These are phyloP conservation scores for Thecocarcelia acutangulata DNA, from an alignment of 2,888 invertebrate species.

Conservation along the genomic window DNA sequence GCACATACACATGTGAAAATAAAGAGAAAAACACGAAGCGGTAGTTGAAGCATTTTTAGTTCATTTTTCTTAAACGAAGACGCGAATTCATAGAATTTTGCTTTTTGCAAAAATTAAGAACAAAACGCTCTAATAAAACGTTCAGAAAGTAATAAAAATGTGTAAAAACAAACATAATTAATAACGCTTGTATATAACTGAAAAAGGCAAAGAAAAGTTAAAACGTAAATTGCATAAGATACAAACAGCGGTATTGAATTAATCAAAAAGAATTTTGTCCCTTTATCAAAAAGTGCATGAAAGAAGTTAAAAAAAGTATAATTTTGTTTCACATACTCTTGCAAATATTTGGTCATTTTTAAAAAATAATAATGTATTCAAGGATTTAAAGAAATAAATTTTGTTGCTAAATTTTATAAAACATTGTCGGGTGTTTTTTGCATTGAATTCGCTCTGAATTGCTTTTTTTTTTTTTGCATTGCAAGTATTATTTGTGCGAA, in stretches of 20 bases:
- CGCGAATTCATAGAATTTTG: slow-evolving; percentile 59
- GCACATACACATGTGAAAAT: slow-evolving; percentile 31
- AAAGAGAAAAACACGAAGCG: slow-evolving; percentile 65
- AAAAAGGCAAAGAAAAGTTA: slow-evolving; percentile 37
- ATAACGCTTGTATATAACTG: slow-evolving; percentile 47
- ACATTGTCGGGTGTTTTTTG: slow-evolving; percentile 46
- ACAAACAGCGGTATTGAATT: slow-evolving; percentile 48
- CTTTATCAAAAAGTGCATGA: slow-evolving; percentile 7
- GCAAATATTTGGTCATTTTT: slow-evolving; percentile 21
- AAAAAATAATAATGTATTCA: not conserved
- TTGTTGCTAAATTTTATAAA: slow-evolving; percentile 44
- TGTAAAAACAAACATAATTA: slow-evolving; percentile 10
- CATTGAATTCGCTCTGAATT: slow-evolving; percentile 57
- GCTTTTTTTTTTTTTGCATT: slow-evolving; percentile 56
- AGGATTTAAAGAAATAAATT: slow-evolving; percentile 36
- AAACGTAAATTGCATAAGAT: slow-evolving; percentile 69
- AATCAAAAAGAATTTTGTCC: slow-evolving; percentile 7
- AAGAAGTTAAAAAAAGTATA: not conserved
- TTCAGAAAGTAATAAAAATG: slow-evolving; percentile 48
- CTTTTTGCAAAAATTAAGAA: slow-evolving; percentile 49
- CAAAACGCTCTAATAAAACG: slow-evolving; percentile 43
- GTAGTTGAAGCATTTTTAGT: slow-evolving; percentile 67
- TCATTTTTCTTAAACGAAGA: slow-evolving; percentile 68
- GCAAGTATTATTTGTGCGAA: slow-evolving; percentile 44
- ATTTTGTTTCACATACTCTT: not conserved